These are phyloP conservation scores for Orientallactaga bullata DNA, from an alignment of 2,113 vertebrate species.

Conservation along the genomic window DNA sequence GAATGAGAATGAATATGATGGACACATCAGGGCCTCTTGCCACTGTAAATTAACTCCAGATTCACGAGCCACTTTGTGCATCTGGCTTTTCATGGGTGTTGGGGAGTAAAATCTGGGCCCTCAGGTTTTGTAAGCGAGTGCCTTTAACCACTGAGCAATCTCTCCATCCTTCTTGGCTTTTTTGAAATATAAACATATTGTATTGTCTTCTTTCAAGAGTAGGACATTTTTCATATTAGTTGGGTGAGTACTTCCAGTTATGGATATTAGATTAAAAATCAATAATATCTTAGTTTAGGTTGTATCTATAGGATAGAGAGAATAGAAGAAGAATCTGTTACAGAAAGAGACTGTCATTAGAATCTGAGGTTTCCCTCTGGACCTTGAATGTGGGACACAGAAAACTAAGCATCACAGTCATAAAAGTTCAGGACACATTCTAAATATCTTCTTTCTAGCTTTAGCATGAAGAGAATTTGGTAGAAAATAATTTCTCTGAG, in stretches of 20 bases:
- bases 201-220: neutral
- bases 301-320: neutral
- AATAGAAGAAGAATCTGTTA: neutral
- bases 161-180: neutral
- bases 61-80: too few species aligned
- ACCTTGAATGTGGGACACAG: neutral
- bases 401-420: neutral
- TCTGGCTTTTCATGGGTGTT: too few species aligned
- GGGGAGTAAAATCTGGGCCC: too few species aligned
- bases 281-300: conserved; percentile 17
- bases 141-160: too few species aligned
- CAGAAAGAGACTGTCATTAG: neutral
- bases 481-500: conserved; percentile 26
- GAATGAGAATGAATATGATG: too few species aligned
- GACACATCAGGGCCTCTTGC: too few species aligned
- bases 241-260: neutral
- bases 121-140: too few species aligned
- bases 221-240: neutral
- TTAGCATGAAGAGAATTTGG: neutral
- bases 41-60: too few species aligned
- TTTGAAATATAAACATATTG: neutral
- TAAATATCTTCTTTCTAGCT: neutral
- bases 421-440: neutral
- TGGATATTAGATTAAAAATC: conserved; percentile 30
- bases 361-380: neutral